Percentiles rank a stretch among this genome's conserved stretches.
phyloP scores from a whole-genome alignment of 2,113 vertebrate species.

The Pelmatolapia mariae region DNA sequence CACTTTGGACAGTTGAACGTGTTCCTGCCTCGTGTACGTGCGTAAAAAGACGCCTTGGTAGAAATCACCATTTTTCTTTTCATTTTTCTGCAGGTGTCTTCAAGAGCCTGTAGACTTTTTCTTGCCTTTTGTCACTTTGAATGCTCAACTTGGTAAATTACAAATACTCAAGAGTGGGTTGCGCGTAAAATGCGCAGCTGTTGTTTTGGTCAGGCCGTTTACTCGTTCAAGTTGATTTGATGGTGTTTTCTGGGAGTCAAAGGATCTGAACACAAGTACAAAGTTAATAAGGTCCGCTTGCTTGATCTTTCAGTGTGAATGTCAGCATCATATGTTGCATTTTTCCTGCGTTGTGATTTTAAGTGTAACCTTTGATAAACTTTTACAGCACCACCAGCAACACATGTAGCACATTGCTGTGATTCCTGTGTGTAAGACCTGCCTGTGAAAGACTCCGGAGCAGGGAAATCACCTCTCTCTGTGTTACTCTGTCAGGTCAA shows the following conservation, averaged over 20 bases:
- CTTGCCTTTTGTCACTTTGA: fast-evolving
- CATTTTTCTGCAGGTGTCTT: not conserved
- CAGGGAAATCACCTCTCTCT: not conserved
- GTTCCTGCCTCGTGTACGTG: not conserved
- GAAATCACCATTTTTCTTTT: not conserved
- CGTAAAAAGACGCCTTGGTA: not conserved
- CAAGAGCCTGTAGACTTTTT: fast-evolving
- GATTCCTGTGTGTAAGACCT: not conserved
- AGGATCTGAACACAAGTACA: not conserved
- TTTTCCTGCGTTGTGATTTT: not conserved
- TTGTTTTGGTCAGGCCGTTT: not conserved
- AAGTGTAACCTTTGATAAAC: not conserved
- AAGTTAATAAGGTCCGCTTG: not conserved
- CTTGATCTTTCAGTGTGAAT: not conserved
- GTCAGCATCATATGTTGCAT: fast-evolving
- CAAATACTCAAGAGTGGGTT: fast-evolving
- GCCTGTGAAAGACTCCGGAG: not conserved
- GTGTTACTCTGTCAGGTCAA: constrained; percentile 32
- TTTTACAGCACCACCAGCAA: not conserved
- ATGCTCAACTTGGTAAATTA: not conserved
- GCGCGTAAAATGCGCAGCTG: constrained; percentile 24
- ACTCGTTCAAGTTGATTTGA: not conserved
- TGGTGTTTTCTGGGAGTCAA: not conserved
- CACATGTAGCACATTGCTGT: not conserved
- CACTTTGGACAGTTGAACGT: not conserved